These are phyloP conservation scores for Sepioteuthis lessoniana DNA, from an alignment of 2,888 invertebrate species.

Conservation along the genomic window DNA sequence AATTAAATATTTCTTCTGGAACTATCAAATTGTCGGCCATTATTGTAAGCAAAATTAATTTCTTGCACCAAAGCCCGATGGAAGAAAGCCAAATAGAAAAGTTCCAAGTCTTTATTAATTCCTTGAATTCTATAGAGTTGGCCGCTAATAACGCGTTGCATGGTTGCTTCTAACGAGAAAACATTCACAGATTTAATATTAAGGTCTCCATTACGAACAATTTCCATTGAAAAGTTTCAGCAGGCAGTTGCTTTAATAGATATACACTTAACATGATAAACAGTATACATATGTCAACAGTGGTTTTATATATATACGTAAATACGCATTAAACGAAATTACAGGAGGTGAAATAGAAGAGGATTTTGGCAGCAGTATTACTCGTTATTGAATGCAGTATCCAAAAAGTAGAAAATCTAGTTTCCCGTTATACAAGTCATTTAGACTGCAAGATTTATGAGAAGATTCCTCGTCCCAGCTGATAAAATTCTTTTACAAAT, in stretches of 20 bases:
- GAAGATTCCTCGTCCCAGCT: not conserved
- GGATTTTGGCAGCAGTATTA: not conserved
- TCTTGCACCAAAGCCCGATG: not conserved
- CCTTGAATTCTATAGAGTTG: not conserved
- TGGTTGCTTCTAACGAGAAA: not conserved
- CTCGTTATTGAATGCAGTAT: not conserved
- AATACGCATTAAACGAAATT: not conserved
- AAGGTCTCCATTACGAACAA: conserved; percentile 12
- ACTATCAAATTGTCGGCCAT: conserved; percentile 7
- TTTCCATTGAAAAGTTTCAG: conserved; percentile 21
- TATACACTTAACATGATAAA: not conserved
- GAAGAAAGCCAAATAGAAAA: not conserved
- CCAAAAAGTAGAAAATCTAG: not conserved
- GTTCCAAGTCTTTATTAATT: not conserved
- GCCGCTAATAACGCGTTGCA: not conserved
- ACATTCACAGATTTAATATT: conserved; percentile 8
- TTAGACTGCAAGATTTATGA: not conserved
- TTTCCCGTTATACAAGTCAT: not conserved
- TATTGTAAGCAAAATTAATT: conserved; percentile 21
- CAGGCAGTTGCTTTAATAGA: not conserved
- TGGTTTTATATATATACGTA: not conserved
- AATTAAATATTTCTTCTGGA: conserved; percentile 21
- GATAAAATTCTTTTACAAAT: too few species aligned
- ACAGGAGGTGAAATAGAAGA: not conserved
- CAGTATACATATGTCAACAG: not conserved